Evolutionary conservation across 2,113 vertebrate genomes (phyloP), one percentile per base, ranked within the genome.

Genomic region (Microcebus murinus): DNA sequence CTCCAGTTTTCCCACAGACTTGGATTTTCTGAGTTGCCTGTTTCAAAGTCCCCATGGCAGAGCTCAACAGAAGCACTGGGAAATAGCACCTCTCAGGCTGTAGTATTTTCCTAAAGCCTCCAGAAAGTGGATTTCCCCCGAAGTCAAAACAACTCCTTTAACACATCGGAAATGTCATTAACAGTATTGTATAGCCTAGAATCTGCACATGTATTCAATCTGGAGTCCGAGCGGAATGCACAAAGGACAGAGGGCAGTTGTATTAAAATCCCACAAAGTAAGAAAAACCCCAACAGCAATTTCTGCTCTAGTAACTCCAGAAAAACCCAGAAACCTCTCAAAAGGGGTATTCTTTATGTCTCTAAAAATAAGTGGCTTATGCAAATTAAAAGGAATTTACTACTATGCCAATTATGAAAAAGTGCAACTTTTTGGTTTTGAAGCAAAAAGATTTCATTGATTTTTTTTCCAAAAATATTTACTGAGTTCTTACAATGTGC

Each of bases 381-480:
- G 29, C 52, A 90, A 86, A 94, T 92, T 34, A 63, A 90, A 92
- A 86, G 87, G 86, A 79, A 79, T 36, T 27, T 73, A 77, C 50
- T 20, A 21, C 25, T 57, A 20, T 63, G 42, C 67, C 52, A 92
- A 29, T 77, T 90, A 90, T 73, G n/a, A 52, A 93, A 90, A 96
- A 93, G 52, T 34, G 45, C 21, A 86, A 73, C 5, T 61, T 89
- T 67, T 68, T 76, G 14, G 31, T 63, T 93, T 93, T 73, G 36
- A 95, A 77, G 79, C 27, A 79, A 93, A 79, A 87, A 74, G 55
- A 87, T 55, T 67, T 42, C 82, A 90, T 12, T 93, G 70, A 93
- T 88, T 91, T 57, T 73, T 73, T 61, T 63, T 29, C 48, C 50
- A 73, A 57, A 79, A 52, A 91, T 80, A 91, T 68, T 83, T 84